phyloP scores from a whole-genome alignment of 2,888 invertebrate genomes.

The Brenthis daphne region DNA sequence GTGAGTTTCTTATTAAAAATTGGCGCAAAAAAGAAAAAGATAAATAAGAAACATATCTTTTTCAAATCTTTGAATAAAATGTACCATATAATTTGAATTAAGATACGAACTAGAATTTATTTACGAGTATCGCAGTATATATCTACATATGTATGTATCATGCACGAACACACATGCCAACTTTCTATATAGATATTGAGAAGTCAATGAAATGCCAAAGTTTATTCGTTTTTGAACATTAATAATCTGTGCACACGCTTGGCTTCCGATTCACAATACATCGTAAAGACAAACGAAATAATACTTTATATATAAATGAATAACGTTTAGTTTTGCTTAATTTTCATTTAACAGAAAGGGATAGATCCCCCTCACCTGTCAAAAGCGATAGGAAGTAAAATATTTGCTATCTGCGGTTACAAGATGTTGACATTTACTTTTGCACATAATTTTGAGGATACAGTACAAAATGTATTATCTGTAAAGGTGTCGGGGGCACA shows the following conservation, averaged over 20 bases:
- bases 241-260: slow-evolving; percentile 35
- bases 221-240: slow-evolving; percentile 33
- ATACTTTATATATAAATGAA: neutral
- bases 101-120: too few species aligned
- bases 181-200: neutral
- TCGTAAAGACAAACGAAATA: slow-evolving; percentile 8
- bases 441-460: neutral
- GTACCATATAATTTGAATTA: too few species aligned
- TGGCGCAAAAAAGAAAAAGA: too few species aligned
- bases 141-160: neutral
- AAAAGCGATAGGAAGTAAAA: slow-evolving; percentile 32
- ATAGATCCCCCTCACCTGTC: slow-evolving; percentile 33
- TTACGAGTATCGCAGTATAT: neutral
- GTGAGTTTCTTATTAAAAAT: too few species aligned
- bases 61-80: too few species aligned
- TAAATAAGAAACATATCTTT: too few species aligned
- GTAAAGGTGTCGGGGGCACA: neutral
- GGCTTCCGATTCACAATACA: slow-evolving; percentile 21
- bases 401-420: slow-evolving; percentile 35
- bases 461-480: slow-evolving; percentile 1
- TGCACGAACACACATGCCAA: slow-evolving; percentile 1
- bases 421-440: slow-evolving; percentile 29
- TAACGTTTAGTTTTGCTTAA: slow-evolving; percentile 5
- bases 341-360: slow-evolving; percentile 14
- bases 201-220: slow-evolving; percentile 20